Evolutionary conservation across 2,888 invertebrate genomes (phyloP).

Genomic region (Eledona agricola): DNA sequence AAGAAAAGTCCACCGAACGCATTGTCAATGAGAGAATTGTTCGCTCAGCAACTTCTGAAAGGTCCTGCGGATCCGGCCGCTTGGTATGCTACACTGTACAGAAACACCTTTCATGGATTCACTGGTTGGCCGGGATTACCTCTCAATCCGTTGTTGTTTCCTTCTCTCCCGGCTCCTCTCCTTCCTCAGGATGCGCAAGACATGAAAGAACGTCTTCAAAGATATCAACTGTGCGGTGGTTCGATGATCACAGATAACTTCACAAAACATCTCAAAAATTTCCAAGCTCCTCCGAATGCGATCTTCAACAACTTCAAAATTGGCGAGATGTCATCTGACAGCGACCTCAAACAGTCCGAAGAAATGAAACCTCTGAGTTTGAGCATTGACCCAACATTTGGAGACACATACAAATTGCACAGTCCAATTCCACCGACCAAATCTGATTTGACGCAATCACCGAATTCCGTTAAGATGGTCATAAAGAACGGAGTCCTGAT

Average conservation of each 20-base stretch:
- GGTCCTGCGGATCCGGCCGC: conserved; percentile 69
- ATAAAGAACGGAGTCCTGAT: conserved; percentile 89
- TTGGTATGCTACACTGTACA: conserved; percentile 70
- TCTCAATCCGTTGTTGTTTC: conserved; percentile 72
- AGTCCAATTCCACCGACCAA: conserved; percentile 63
- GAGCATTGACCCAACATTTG: conserved; percentile 54
- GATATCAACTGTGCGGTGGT: conserved; percentile 76
- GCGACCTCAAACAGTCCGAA: conserved; percentile 55
- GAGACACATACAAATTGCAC: conserved; percentile 49
- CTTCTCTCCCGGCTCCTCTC: conserved; percentile 65
- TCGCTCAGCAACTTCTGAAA: conserved; percentile 75
- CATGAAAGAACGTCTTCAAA: conserved; percentile 73
- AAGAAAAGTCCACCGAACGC: conserved; percentile 58
- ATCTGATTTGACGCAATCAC: conserved; percentile 65
- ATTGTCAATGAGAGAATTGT: conserved; percentile 60
- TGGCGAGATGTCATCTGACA: conserved; percentile 39
- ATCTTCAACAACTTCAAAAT: conserved; percentile 47
- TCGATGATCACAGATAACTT: conserved; percentile 67
- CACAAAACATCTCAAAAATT: conserved; percentile 49
- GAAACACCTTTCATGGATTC: conserved; percentile 62
- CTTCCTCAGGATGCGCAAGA: conserved; percentile 69
- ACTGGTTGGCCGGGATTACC: conserved; percentile 67
- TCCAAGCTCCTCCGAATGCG: conserved; percentile 40
- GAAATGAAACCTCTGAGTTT: conserved; percentile 66
- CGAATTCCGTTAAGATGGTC: conserved; percentile 84